phyloP scores from a whole-genome alignment of 1,140 invertebrate genomes.

The Drosophila bocki region DNA sequence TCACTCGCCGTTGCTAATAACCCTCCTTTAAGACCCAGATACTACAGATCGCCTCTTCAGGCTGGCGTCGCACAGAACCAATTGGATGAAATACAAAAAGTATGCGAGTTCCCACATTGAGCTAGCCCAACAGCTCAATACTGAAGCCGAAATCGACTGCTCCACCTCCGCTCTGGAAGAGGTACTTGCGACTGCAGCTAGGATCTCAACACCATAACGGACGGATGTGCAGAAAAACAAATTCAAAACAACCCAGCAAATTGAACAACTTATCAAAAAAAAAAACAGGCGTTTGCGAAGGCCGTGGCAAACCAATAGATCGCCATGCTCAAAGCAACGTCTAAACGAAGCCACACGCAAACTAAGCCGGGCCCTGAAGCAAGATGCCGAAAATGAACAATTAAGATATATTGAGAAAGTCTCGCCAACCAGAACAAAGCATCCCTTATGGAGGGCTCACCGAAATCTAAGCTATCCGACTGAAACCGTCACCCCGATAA shows the following conservation, averaged over 20 bases:
- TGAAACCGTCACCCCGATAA: background rate
- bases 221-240: background rate
- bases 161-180: too few relatives aligned
- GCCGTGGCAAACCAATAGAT: too few relatives aligned
- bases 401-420: background rate
- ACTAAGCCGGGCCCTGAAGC: background rate
- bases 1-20: too few relatives aligned
- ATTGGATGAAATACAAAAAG: too few relatives aligned
- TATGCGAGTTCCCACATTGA: too few relatives aligned
- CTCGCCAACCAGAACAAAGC: background rate
- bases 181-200: too few relatives aligned
- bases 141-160: too few relatives aligned
- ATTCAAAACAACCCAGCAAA: background rate
- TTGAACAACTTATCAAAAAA: background rate
- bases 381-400: background rate
- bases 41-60: too few relatives aligned
- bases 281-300: background rate
- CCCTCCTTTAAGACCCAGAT: too few relatives aligned
- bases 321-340: too few relatives aligned
- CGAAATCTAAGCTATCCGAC: background rate
- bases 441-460: background rate
- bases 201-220: background rate
- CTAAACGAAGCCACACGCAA: background rate
- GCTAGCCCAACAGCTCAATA: too few relatives aligned
- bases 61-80: too few relatives aligned